These are phyloP conservation scores for Oxyura jamaicensis DNA, from an alignment of 2,113 vertebrate genomes.

Conservation along the genomic window DNA sequence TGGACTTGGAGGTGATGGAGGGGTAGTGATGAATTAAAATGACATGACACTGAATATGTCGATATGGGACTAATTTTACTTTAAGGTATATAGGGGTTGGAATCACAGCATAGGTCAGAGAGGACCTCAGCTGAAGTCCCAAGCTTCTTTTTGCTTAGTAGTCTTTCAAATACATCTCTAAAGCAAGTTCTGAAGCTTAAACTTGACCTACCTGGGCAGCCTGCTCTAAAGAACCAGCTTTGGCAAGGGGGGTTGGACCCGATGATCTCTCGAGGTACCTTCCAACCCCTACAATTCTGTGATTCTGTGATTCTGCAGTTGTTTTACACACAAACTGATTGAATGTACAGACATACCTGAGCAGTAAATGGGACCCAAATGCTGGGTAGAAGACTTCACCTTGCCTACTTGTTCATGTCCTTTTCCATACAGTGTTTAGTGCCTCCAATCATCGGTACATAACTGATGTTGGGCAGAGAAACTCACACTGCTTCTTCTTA, in stretches of 20 bases:
- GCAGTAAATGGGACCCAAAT: background rate
- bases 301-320: no score
- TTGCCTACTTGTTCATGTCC: background rate
- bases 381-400: background rate
- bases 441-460: background rate
- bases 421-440: background rate
- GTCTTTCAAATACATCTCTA: background rate
- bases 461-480: background rate
- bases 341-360: background rate
- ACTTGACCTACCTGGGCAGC: background rate
- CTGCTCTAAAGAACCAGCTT: no score
- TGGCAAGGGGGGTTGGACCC: no score
- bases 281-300: no score
- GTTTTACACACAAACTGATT: background rate
- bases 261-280: no score
- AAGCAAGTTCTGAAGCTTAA: background rate
- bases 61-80: background rate
- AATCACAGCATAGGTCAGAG: background rate
- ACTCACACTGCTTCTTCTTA: background rate
- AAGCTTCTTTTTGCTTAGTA: background rate
- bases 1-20: background rate
- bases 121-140: background rate
- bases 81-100: background rate
- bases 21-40: background rate
- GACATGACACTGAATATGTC: fast-evolving